A percentile compares a stretch with the other conserved stretches of the same genome.
phyloP scores from a whole-genome alignment of 2,888 invertebrate species.

The Coelinius sp. region DNA sequence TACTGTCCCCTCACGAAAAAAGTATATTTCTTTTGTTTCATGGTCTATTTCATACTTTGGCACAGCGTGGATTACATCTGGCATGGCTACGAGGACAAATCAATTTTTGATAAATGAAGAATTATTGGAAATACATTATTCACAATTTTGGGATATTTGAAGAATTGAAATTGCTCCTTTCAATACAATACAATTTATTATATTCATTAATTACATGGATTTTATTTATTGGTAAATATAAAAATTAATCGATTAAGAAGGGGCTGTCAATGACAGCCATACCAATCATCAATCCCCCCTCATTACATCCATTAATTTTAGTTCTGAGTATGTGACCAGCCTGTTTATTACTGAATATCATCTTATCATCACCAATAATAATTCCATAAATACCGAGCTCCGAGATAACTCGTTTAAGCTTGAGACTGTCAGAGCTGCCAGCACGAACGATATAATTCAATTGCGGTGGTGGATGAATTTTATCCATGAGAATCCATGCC shows the following conservation, averaged over 20 bases:
- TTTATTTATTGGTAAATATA: not conserved
- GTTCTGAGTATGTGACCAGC: conserved; percentile 76
- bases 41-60: conserved; percentile 85
- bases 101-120: not conserved
- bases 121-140: conserved; percentile 3
- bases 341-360: conserved; percentile 69
- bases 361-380: conserved; percentile 72
- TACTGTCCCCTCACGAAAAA: conserved; percentile 91
- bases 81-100: conserved; percentile 70
- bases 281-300: conserved; percentile 77
- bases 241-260: conserved; percentile 69
- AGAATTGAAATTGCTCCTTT: no score
- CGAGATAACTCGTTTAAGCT: conserved; percentile 72
- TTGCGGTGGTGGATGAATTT: conserved; percentile 73
- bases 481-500: conserved; percentile 78
- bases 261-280: conserved; percentile 76
- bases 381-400: conserved; percentile 80
- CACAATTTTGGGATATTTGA: not conserved
- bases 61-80: conserved; percentile 86
- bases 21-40: conserved; percentile 88
- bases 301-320: conserved; percentile 73
- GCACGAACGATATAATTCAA: conserved; percentile 72
- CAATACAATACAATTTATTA: no score
- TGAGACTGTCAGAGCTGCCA: conserved; percentile 50
- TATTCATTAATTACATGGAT: not conserved